Conservation (phyloP, 2,797 vertebrate species). For the Chrosomus eos region DNA sequence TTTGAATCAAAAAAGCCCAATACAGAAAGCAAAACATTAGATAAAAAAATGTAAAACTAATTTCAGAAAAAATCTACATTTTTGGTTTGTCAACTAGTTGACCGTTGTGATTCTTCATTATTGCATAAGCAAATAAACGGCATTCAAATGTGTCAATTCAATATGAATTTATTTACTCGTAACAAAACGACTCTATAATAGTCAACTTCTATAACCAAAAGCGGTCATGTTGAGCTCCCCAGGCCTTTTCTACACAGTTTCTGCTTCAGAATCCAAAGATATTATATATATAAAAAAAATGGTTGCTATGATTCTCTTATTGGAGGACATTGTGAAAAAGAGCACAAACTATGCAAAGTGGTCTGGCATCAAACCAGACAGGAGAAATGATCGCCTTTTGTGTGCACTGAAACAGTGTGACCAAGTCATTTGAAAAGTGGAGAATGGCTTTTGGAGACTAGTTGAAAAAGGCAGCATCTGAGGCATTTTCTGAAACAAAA, state of each 20-base stretch:
- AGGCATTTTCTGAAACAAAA: slow-evolving; percentile 49
- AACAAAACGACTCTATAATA: background rate
- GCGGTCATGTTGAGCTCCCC: slow-evolving; percentile 26
- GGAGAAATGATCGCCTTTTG: slow-evolving; percentile 47
- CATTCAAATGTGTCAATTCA: background rate
- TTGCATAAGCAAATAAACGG: background rate
- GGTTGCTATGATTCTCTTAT: slow-evolving; percentile 45
- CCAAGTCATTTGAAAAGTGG: slow-evolving; percentile 46
- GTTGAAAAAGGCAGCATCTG: slow-evolving; percentile 36
- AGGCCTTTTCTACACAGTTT: slow-evolving; percentile 28
- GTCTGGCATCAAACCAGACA: slow-evolving; percentile 44
- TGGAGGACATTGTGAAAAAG: slow-evolving; percentile 27
- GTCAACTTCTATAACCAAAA: slow-evolving; percentile 26
- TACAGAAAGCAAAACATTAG: background rate
- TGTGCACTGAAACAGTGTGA: slow-evolving; percentile 52
- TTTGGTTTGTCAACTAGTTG: background rate
- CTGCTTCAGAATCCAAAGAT: slow-evolving; percentile 43
- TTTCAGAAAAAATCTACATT: background rate
- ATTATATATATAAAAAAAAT: slow-evolving; percentile 12
- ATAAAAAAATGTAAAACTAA: no score
- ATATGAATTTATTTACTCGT: slow-evolving; percentile 11
- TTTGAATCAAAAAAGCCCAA: background rate
- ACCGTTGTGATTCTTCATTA: background rate
- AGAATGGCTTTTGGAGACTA: slow-evolving; percentile 41
- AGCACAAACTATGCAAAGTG: slow-evolving; percentile 51